These are phyloP conservation scores for Falco concolor DNA, from an alignment of 2,797 vertebrate genomes.

Conservation along the genomic window DNA sequence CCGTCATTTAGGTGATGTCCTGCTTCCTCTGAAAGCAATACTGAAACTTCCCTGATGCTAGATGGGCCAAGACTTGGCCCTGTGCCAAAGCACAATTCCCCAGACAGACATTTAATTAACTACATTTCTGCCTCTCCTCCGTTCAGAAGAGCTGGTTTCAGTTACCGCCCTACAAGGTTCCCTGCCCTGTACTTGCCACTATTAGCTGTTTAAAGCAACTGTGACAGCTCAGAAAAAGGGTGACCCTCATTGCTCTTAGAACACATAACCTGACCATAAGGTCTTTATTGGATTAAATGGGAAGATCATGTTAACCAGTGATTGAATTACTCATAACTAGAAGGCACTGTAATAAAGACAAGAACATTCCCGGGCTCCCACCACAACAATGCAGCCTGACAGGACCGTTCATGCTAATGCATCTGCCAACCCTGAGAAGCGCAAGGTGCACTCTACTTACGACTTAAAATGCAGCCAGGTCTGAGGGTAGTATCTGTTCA, in stretches of 20 bases:
- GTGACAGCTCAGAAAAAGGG: background rate
- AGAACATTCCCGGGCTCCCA: background rate
- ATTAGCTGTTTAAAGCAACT: background rate
- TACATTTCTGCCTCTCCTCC: background rate
- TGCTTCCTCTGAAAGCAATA: background rate
- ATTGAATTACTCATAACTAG: conserved; percentile 58
- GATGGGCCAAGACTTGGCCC: background rate
- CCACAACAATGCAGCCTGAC: background rate
- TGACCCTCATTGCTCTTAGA: conserved; percentile 3
- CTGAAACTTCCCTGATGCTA: background rate
- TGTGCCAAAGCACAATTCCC: background rate
- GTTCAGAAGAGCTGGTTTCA: background rate
- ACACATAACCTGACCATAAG: conserved; percentile 42
- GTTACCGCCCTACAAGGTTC: background rate
- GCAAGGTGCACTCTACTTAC: background rate
- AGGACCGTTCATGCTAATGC: background rate
- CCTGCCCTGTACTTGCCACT: background rate
- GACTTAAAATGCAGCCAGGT: background rate
- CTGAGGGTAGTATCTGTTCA: background rate
- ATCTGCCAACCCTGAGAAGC: background rate
- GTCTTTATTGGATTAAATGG: conserved; percentile 61
- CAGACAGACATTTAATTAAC: conserved; percentile 22
- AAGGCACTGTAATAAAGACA: conserved; percentile 14
- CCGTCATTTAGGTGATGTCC: background rate
- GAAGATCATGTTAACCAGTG: conserved; percentile 52